A percentile compares a stretch with the other conserved stretches of the same genome.
Conservation (phyloP, 1,140 invertebrate genomes). For the Portunus trituberculatus region DNA sequence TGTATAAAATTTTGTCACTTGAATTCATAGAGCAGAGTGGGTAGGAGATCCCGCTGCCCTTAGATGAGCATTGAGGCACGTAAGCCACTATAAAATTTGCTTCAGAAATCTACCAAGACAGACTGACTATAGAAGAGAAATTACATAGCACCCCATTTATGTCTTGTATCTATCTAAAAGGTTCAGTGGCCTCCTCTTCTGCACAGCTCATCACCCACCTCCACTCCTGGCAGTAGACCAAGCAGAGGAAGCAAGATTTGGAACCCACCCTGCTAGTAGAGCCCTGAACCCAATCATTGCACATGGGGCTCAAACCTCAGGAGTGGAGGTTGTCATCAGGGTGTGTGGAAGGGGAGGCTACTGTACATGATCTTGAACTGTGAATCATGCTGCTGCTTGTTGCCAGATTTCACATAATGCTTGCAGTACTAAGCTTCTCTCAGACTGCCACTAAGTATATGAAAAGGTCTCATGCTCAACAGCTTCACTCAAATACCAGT, state of each 20-base stretch:
- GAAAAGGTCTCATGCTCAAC: not conserved
- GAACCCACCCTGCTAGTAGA: no score
- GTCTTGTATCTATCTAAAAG: not conserved
- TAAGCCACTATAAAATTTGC: not conserved
- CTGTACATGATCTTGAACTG: not conserved
- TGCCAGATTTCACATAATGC: not conserved
- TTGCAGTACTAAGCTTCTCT: not conserved
- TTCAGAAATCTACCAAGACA: not conserved
- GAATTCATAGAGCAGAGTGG: no score
- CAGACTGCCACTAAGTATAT: not conserved
- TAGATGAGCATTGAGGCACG: not conserved
- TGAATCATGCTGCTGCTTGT: constrained; percentile 12
- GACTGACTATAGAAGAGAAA: no score
- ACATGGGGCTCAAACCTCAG: not conserved
- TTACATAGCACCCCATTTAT: not conserved
- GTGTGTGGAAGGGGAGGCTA: not conserved
- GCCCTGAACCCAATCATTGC: no score
- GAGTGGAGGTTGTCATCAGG: not conserved
- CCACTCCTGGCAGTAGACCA: not conserved
- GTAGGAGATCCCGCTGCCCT: not conserved
- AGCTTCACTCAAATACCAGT: not conserved
- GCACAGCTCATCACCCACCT: not conserved
- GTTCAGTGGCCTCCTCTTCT: not conserved
- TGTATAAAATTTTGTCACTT: no score
- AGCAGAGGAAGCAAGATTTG: no score